Evolutionary conservation across 1,140 invertebrate genomes (phyloP).

Genomic region (Steinernema feltiae): DNA sequence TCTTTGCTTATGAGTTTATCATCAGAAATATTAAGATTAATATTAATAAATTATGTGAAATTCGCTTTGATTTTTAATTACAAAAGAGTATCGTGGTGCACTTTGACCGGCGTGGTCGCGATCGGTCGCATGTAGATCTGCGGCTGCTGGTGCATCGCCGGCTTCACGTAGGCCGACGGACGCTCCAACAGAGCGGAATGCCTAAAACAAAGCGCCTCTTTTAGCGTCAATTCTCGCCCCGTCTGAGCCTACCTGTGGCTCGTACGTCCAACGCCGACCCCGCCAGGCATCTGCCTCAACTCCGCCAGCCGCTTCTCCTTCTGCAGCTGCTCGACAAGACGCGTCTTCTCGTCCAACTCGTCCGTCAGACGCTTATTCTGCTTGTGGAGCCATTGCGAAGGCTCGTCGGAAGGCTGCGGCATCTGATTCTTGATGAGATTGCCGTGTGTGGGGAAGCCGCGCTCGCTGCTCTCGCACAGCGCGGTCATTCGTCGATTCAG

Average conservation of each 20-base stretch:
- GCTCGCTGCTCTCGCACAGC: constrained; percentile 27
- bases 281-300: background rate
- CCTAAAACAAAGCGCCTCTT: background rate
- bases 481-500: constrained; percentile 47
- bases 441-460: constrained; percentile 34
- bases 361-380: background rate
- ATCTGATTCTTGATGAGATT: constrained; percentile 22
- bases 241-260: background rate
- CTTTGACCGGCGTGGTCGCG: constrained; percentile 20
- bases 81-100: constrained; percentile 35
- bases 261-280: background rate
- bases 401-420: background rate
- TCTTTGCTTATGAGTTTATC: too few relatives aligned
- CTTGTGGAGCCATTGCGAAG: constrained; percentile 12
- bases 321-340: constrained; percentile 27
- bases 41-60: too few relatives aligned
- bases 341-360: constrained; percentile 34
- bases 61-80: too few relatives aligned
- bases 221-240: background rate
- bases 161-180: constrained; percentile 37
- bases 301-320: constrained; percentile 22
- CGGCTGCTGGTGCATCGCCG: constrained; percentile 24
- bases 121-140: background rate
- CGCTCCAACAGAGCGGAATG: background rate
- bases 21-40: too few relatives aligned